Percentiles rank a stretch among this genome's conserved stretches.
phyloP scores from a whole-genome alignment of 1,140 invertebrate species.

The Aphidius ervi region DNA sequence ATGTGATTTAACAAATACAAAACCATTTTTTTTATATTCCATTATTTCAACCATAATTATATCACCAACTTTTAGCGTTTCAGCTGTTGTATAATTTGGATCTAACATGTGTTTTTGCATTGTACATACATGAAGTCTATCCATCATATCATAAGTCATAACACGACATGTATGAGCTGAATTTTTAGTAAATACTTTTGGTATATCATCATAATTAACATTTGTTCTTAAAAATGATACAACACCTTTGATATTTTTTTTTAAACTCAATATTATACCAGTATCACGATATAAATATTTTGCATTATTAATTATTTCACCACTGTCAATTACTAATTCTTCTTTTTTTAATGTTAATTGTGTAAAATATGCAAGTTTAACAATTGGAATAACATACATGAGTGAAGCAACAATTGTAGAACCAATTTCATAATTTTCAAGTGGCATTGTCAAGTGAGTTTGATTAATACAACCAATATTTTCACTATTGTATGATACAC shows the following conservation, averaged over 20 bases:
- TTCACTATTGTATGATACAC: constrained; percentile 55
- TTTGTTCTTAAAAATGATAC: constrained; percentile 53
- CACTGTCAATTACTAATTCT: constrained; percentile 41
- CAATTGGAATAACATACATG: constrained; percentile 63
- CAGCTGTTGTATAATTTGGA: constrained; percentile 48
- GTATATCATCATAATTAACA: constrained; percentile 46
- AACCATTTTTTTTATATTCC: constrained; percentile 30
- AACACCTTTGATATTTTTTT: constrained; percentile 54
- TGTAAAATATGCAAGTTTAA: constrained; percentile 63
- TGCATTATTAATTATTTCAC: constrained; percentile 54
- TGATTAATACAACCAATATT: constrained; percentile 55
- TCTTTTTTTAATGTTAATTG: constrained; percentile 44
- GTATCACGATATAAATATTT: constrained; percentile 48
- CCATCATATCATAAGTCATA: constrained; percentile 56
- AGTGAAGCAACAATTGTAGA: constrained; percentile 55
- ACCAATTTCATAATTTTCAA: constrained; percentile 45
- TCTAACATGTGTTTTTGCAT: constrained; percentile 56
- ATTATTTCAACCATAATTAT: constrained; percentile 51
- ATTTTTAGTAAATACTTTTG: constrained; percentile 50
- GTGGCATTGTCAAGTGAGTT: constrained; percentile 47
- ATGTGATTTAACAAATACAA: constrained; percentile 41
- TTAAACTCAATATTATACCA: constrained; percentile 57
- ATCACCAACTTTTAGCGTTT: constrained; percentile 55
- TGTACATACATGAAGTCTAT: constrained; percentile 58
- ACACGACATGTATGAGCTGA: constrained; percentile 58